phyloP scores from a whole-genome alignment of 2,113 vertebrate species.

The Addax nasomaculatus region DNA sequence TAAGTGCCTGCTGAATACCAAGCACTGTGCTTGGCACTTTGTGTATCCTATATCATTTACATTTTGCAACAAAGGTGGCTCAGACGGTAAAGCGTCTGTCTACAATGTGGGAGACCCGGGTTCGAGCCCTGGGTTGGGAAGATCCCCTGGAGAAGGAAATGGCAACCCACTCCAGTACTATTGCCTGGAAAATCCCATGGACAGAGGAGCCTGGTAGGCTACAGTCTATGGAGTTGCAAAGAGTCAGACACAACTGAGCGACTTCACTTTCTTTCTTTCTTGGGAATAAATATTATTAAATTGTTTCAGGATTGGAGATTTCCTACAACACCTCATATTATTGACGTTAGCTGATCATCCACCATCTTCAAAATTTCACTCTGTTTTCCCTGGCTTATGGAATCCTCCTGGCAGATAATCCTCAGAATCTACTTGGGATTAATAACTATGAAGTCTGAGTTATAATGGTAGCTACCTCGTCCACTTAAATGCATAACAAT shows the following conservation, averaged over 20 bases:
- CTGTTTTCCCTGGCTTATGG: neutral
- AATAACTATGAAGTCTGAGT: neutral
- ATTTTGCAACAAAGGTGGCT: neutral
- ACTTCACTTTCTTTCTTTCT: no score
- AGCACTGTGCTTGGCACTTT: neutral
- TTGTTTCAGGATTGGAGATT: neutral
- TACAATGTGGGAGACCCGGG: no score
- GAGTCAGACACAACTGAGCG: accelerated
- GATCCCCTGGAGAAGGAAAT: no score
- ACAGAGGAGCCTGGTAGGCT: no score
- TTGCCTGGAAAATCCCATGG: no score
- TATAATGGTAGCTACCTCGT: neutral
- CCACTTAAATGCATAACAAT: neutral
- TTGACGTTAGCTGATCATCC: neutral
- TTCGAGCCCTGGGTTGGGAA: no score
- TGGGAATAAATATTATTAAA: neutral
- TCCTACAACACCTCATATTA: neutral
- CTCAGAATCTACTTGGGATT: neutral
- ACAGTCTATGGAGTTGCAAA: no score
- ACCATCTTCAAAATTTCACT: neutral
- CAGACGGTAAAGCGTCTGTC: no score
- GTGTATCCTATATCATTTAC: neutral
- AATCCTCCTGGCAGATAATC: neutral
- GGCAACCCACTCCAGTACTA: no score
- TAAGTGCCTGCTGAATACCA: neutral